Evolutionary conservation across 53 echinoderm and acorn worm genomes (phyloP).

Genomic region (Stichopus horrens): DNA sequence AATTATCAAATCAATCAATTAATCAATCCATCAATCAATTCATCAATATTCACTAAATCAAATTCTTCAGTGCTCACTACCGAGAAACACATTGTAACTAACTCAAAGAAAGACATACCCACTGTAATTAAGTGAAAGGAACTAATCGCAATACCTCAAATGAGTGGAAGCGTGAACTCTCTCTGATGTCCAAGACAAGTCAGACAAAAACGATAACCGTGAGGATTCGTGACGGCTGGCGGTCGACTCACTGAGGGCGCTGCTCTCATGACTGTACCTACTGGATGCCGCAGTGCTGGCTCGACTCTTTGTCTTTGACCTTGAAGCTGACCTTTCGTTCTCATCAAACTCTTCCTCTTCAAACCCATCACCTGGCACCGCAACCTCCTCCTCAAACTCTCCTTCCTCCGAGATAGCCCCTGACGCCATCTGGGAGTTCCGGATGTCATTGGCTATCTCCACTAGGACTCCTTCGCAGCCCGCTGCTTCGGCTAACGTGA

Average conservation of each 20-base stretch:
- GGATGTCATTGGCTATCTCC: conserved; percentile 69
- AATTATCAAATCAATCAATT: no score
- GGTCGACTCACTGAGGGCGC: conserved; percentile 50
- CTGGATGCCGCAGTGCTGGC: conserved; percentile 55
- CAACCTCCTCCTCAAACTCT: conserved; percentile 17
- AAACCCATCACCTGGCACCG: neutral
- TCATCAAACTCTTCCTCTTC: conserved; percentile 25
- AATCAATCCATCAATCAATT: no score
- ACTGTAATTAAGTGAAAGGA: no score
- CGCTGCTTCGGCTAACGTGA: conserved; percentile 89
- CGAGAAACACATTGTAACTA: no score
- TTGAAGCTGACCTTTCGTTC: neutral
- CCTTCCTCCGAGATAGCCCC: conserved; percentile 22
- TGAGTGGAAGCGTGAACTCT: conserved; percentile 78
- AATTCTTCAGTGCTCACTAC: no score
- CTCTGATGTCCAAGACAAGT: conserved; percentile 90
- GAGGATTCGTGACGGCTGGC: conserved; percentile 77
- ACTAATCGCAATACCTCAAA: conserved; percentile 62
- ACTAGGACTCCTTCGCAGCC: conserved; percentile 93
- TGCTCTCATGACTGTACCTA: conserved; percentile 42
- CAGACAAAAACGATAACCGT: conserved; percentile 77
- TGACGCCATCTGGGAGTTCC: conserved; percentile 44
- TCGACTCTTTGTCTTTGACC: conserved; percentile 42
- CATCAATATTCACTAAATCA: no score
- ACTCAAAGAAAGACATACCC: no score